Evolutionary conservation across 2,113 vertebrate species (phyloP), one percentile per base, ranked within the genome.

Genomic region (Podarcis raffonei): DNA sequence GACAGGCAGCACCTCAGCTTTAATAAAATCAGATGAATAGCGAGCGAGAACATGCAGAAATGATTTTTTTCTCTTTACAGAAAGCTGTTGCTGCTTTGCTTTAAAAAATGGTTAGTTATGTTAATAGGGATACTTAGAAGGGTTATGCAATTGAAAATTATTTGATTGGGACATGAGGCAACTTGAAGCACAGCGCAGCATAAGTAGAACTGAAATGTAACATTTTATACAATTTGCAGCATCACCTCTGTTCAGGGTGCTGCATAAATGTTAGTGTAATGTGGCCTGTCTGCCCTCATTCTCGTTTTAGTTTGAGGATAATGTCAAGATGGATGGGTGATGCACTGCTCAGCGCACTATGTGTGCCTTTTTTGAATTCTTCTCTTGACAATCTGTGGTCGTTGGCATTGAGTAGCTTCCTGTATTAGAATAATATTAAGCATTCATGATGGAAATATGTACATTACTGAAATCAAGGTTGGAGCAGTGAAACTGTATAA

Each of bases 171-270:
- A 88, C 89, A 91, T 89, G 77, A 79, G 87, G 83, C 94, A 88
- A 90, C 88, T 89, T 93, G 90, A 90, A 93, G 95, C 93, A 91
- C 89, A 87, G 89, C 84, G 91, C 20, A 91, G 32, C 86, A 90
- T 93, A 89, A 72, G 75, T 92, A 72, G 90, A 90, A 89, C 74
- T 82, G 88, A 90, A 93, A 90, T n/a, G 16, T 53, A 39, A 16
- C 86, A 83, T 68, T 66, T 72, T 84, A 6, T 5, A 62, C 90
- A 92, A 87, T 91, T 90, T 81, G 91, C 91, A 91, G 91, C 39
- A 74, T 81, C 71, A 15, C 22, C 1, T 0, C 0, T 74, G 59
- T 78, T 5, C 83, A 87, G 42, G 87, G 30, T 81, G 65, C 84
- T 25, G 0, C 18, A 6, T 79, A 0, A 35, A 27, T 59, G 1